Percentiles rank a stretch among this genome's conserved stretches.
Conservation (phyloP, 2,113 vertebrate genomes). For the Hyperoodon ampullatus region DNA sequence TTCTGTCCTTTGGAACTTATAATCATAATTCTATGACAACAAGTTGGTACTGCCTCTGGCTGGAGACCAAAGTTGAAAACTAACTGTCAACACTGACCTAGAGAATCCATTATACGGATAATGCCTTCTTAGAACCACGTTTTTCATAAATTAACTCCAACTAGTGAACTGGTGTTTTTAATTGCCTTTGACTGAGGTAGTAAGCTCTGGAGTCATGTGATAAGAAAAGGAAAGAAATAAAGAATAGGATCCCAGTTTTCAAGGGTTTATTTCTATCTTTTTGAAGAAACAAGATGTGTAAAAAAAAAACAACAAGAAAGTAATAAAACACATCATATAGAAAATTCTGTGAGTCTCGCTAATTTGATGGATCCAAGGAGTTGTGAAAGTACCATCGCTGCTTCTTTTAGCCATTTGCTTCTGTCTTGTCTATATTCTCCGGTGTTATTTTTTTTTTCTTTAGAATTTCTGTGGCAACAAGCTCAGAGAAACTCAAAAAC, state of each 20-base stretch:
- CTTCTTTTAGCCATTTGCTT: constrained; percentile 4
- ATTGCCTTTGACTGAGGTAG: not conserved
- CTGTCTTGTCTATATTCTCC: not conserved
- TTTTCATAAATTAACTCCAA: constrained; percentile 44
- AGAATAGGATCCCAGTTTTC: not conserved
- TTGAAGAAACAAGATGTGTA: not conserved
- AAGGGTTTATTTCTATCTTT: not conserved
- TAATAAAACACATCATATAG: not conserved
- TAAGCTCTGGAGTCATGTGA: not conserved
- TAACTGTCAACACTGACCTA: constrained; percentile 8
- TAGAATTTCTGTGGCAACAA: not conserved
- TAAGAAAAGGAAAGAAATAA: not conserved
- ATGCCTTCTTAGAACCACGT: not conserved
- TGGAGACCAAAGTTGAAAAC: constrained; percentile 40
- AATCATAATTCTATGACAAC: constrained; percentile 46
- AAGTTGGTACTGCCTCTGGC: constrained; percentile 10
- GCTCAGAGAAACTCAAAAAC: not conserved
- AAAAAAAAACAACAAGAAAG: not conserved
- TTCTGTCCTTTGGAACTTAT: constrained; percentile 25
- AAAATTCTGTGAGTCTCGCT: not conserved
- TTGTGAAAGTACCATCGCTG: not conserved
- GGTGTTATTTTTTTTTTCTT: not conserved
- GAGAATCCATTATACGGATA: constrained; percentile 10
- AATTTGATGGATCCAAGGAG: not conserved
- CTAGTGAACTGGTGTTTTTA: not conserved